Evolutionary conservation across 2,888 invertebrate species (phyloP).

Genomic region (Linhomoeus sp.): DNA sequence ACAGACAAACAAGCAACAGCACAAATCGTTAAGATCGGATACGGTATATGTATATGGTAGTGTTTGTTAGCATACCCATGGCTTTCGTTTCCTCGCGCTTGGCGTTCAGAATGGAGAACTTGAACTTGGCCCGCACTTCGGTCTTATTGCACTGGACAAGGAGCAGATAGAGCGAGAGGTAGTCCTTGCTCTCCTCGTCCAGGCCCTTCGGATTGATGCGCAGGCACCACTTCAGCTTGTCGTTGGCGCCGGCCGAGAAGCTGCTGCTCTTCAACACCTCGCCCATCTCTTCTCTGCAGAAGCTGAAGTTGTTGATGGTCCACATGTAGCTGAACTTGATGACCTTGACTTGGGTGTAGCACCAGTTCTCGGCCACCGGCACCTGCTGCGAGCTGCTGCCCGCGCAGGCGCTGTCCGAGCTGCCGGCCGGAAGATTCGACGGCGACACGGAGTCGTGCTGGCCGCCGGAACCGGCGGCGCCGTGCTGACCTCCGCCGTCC

Average conservation of each 20-base stretch:
- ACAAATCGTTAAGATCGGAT: not conserved
- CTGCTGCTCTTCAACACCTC: conserved; percentile 97
- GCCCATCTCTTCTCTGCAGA: conserved; percentile 99
- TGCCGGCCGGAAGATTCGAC: too few species aligned
- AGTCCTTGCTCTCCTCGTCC: conserved; percentile 99
- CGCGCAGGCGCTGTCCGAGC: too few species aligned
- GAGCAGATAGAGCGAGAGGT: conserved; percentile 89
- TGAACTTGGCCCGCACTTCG: conserved; percentile 99
- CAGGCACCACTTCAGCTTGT: conserved; percentile 99
- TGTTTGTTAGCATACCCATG: conserved; percentile 49
- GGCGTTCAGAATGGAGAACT: conserved; percentile 98
- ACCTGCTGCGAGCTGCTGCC: conserved; percentile 3
- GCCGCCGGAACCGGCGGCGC: too few species aligned
- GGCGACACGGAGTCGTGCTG: too few species aligned
- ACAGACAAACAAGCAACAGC: not conserved
- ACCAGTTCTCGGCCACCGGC: conserved; percentile 99
- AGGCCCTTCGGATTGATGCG: conserved; percentile 98
- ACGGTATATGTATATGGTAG: too few species aligned
- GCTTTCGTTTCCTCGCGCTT: conserved; percentile 99
- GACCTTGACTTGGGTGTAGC: conserved; percentile 99
- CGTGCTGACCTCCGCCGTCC: too few species aligned
- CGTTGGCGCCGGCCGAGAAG: conserved; percentile 90
- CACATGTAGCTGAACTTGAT: conserved; percentile 99
- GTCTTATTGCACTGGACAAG: conserved; percentile 99
- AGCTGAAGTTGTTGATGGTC: conserved; percentile 99